A percentile compares a stretch with the other conserved stretches of the same genome.
Conservation (phyloP, 2,113 vertebrate species). For the Brevimyrus niger region DNA sequence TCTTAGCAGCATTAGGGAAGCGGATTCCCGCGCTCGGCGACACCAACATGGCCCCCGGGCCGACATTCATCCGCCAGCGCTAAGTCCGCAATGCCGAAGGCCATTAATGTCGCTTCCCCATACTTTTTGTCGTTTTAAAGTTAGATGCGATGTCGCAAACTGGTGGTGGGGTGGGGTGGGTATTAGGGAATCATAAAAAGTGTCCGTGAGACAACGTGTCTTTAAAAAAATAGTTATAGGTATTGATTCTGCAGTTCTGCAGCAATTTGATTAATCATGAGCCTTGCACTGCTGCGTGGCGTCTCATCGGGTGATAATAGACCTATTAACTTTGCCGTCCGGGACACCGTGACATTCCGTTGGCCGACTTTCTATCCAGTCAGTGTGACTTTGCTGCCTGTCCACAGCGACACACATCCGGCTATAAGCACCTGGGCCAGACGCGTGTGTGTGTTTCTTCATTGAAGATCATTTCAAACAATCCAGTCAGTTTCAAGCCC, state of each 20-base stretch:
- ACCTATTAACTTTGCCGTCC: neutral
- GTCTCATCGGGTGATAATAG: conserved; percentile 3
- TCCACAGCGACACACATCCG: neutral
- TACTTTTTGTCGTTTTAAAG: neutral
- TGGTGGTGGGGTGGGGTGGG: neutral
- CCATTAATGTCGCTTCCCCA: neutral
- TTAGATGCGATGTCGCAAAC: neutral
- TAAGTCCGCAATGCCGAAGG: neutral
- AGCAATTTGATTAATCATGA: neutral
- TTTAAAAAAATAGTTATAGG: neutral
- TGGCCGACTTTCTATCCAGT: conserved; percentile 8
- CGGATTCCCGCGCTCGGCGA: neutral
- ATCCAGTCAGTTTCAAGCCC: neutral
- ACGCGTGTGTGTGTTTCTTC: neutral
- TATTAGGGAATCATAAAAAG: neutral
- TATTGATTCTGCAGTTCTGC: neutral
- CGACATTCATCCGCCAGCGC: neutral
- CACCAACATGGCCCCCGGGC: neutral
- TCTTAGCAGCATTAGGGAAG: neutral
- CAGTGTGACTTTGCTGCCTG: neutral
- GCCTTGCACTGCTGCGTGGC: neutral
- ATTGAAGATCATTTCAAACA: neutral
- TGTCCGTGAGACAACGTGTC: neutral
- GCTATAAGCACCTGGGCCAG: neutral
- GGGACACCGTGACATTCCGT: neutral